These are phyloP conservation scores for Quiscalus mexicanus DNA, from an alignment of 2,113 vertebrate genomes.

Conservation along the genomic window DNA sequence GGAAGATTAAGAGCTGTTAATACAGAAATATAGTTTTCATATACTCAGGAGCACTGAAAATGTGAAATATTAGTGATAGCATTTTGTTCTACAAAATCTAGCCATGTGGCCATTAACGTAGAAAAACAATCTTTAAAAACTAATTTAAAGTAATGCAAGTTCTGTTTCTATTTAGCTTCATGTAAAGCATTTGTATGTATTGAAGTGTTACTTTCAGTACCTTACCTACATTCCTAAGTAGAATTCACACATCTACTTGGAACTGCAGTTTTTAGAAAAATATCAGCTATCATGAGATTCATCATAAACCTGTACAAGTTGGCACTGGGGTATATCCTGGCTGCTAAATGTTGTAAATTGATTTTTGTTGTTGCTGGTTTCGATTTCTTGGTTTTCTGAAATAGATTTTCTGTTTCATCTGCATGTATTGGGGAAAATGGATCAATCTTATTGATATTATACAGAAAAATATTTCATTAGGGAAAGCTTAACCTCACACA, in stretches of 20 bases:
- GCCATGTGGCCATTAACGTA: fast-evolving
- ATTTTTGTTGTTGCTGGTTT: not conserved
- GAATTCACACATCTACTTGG: slow-evolving; percentile 32
- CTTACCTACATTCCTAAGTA: not conserved
- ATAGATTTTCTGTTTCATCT: slow-evolving; percentile 20
- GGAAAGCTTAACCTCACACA: not conserved
- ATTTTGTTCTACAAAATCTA: not conserved
- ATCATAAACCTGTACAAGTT: not conserved
- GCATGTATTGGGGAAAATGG: not conserved
- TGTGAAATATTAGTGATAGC: not conserved
- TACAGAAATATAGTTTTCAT: not conserved
- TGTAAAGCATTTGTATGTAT: not conserved
- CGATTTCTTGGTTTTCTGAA: slow-evolving; percentile 24
- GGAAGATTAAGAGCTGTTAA: not conserved
- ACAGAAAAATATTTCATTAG: not conserved
- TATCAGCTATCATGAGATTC: slow-evolving; percentile 9
- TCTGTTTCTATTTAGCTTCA: not conserved
- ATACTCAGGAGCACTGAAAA: not conserved
- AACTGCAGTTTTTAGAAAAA: slow-evolving; percentile 19
- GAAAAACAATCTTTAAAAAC: not conserved
- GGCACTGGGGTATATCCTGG: not conserved
- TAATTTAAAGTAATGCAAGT: not conserved
- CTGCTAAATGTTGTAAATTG: slow-evolving; percentile 14
- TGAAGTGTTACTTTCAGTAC: not conserved
- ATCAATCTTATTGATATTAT: not conserved